Conservation (phyloP, 2,888 invertebrate genomes). For the Phania funesta region DNA sequence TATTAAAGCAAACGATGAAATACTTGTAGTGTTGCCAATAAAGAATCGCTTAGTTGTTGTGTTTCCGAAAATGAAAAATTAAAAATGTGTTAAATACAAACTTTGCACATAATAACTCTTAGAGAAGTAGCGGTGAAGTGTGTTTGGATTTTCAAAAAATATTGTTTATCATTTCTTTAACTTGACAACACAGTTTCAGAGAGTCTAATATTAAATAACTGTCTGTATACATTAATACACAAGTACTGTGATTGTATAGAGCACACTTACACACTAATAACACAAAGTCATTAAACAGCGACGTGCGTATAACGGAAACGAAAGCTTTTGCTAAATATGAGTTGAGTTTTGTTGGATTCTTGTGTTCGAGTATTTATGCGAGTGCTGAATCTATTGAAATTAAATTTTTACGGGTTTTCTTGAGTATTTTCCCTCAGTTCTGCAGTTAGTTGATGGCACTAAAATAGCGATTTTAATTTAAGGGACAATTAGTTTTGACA, state of each 20-base stretch:
- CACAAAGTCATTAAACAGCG: neutral
- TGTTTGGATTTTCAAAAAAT: neutral
- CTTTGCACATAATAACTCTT: neutral
- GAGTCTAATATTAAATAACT: slow-evolving; percentile 32
- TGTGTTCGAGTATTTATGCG: neutral
- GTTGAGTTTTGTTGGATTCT: neutral
- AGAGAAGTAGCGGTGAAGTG: neutral
- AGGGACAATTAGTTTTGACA: too few species aligned
- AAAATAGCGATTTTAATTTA: too few species aligned
- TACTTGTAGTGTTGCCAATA: too few species aligned
- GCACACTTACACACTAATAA: too few species aligned
- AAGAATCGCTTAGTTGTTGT: too few species aligned
- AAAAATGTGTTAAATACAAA: neutral
- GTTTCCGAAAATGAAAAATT: too few species aligned
- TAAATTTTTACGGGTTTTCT: too few species aligned
- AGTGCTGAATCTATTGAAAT: neutral
- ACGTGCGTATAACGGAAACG: slow-evolving; percentile 39
- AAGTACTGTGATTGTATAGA: too few species aligned
- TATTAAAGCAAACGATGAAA: too few species aligned
- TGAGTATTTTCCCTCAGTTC: too few species aligned
- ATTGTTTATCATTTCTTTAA: slow-evolving; percentile 2
- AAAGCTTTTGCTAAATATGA: slow-evolving; percentile 33
- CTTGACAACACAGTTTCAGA: neutral
- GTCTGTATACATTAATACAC: neutral
- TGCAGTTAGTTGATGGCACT: too few species aligned